Evolutionary conservation across 2,113 vertebrate genomes (phyloP), one percentile per base, ranked within the genome.

Genomic region (Eudorcas thomsonii): DNA sequence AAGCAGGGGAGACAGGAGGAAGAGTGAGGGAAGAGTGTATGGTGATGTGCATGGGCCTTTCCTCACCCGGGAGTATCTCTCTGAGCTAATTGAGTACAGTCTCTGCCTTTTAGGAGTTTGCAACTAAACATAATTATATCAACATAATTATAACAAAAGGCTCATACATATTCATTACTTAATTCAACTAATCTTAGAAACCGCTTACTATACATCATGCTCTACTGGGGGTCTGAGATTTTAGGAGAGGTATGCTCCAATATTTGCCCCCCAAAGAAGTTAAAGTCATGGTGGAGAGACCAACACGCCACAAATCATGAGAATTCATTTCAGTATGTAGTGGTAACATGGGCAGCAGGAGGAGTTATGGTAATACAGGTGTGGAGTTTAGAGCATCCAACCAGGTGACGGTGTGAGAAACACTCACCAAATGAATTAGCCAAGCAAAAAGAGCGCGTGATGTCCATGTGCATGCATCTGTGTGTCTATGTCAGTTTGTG

Each of bases 21-120:
- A 11, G 10, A 39, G 7, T 0, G 1, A 30, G n/a, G 0, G 7
- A n/a, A 48, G 64, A 23, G 1, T 3, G 7, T 5, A 9, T 4
- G 25, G 23, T 3, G 7, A 2, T 4, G 21, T 1, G 1, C 1
- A 0, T 0, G 3, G 2, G 0, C n/a, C 28, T 62, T 52, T 74
- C 8, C 26, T 33, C 60, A 12, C 45, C 2, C 2, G 6, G 33
- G 30, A 39, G 15, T 28, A 9, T 3, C 15, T 30, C 25, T 25
- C 36, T 5, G 64, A 64, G 39, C 30, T 15, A 9, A 60, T 0
- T 62, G 45, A 67, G 3, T 9, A 7, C 3, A 2, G 60, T 10
- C n/a, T 14, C 36, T 11, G 45, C 28, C n/a, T 84, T 74, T 33
- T 7, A 88, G 36, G 86, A 59, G 17, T 43, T 60, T 86, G 54